phyloP scores from a whole-genome alignment of 2,113 vertebrate genomes.

The Prunella himalayana region DNA sequence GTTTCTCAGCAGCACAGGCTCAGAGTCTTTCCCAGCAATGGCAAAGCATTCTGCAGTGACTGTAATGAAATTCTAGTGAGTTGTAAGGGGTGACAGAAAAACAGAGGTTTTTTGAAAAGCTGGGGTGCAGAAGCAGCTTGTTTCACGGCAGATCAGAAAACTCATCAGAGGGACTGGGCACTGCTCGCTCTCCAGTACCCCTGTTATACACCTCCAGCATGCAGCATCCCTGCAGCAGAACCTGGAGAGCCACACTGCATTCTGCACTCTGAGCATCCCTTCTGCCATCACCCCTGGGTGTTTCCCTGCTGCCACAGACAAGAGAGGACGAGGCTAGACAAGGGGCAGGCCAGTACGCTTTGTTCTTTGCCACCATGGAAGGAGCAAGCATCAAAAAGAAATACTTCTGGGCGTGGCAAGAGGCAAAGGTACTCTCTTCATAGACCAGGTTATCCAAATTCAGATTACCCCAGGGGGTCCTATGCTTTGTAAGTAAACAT shows the following conservation, averaged over 20 bases:
- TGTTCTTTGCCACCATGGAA: not conserved
- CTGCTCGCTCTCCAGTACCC: not conserved
- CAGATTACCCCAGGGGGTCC: not conserved
- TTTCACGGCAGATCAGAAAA: not conserved
- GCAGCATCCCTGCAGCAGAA: not conserved
- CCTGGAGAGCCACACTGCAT: rapidly evolving
- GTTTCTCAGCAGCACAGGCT: conserved; percentile 11
- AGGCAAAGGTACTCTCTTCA: not conserved
- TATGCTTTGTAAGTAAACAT: rapidly evolving
- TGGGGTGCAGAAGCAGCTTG: not conserved
- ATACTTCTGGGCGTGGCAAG: not conserved
- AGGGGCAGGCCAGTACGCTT: not conserved
- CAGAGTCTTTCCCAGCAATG: not conserved
- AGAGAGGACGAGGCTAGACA: rapidly evolving
- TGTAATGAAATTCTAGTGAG: not conserved
- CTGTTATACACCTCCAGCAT: not conserved
- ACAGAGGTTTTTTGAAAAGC: rapidly evolving
- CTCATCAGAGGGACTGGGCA: not conserved
- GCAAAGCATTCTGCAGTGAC: not conserved
- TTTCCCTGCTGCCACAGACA: rapidly evolving
- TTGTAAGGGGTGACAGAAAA: not conserved
- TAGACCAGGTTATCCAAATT: not conserved
- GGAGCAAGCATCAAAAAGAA: not conserved
- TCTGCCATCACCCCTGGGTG: rapidly evolving
- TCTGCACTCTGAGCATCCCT: rapidly evolving